Evolutionary conservation across 2,113 vertebrate species (phyloP).

Genomic region (Pluvialis apricaria): DNA sequence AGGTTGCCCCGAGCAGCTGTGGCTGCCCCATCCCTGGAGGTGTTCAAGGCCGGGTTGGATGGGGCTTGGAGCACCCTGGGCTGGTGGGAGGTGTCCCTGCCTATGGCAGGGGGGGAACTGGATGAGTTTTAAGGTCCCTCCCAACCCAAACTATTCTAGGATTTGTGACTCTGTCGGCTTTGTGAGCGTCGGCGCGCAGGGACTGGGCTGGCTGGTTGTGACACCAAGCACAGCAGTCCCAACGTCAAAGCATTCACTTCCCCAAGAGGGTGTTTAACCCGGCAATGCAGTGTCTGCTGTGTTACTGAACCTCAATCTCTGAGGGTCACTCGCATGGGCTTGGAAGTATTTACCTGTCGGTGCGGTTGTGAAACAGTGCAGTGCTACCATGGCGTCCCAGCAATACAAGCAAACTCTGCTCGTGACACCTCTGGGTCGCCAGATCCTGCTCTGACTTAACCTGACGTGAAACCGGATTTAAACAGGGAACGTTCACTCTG

Average conservation of each 20-base stretch:
- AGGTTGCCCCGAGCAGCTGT: too few species aligned
- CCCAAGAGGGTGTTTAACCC: neutral
- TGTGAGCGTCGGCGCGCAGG: neutral
- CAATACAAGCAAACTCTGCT: neutral
- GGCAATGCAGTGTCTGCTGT: neutral
- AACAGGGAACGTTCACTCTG: fast-evolving
- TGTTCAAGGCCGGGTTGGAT: too few species aligned
- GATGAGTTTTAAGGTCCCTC: too few species aligned
- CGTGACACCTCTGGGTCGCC: fast-evolving
- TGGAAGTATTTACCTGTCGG: neutral
- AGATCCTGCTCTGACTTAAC: neutral
- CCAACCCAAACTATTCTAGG: too few species aligned
- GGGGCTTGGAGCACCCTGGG: too few species aligned
- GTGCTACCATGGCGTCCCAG: neutral
- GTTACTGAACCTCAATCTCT: neutral
- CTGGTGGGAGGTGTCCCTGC: too few species aligned
- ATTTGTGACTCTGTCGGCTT: neutral
- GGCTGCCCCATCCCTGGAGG: too few species aligned
- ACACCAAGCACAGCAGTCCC: neutral
- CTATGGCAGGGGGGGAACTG: too few species aligned
- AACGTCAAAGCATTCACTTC: neutral
- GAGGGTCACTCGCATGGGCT: neutral
- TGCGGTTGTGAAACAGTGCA: neutral
- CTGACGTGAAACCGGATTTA: neutral
- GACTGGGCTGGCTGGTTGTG: neutral